Evolutionary conservation across 2,113 vertebrate genomes (phyloP), one percentile per base, ranked within the genome.

Genomic region (Rattus norvegicus): DNA sequence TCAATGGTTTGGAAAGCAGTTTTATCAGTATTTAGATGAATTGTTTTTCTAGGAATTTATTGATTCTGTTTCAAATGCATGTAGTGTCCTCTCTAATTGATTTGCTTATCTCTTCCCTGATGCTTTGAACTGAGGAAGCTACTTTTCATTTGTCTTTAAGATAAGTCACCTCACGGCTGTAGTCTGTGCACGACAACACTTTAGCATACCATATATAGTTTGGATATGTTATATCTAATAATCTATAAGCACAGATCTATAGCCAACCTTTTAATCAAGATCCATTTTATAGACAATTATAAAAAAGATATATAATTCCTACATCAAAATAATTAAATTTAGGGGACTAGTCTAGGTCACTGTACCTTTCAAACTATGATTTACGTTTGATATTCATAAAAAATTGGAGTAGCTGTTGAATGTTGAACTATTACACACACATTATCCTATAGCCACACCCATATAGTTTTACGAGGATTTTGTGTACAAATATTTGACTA

Each of bases 41-140:
- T 95, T 92, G 79, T 93, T 97, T 96, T 95, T 36, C 70, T 73
- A 79, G 43, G 54, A 92, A 36, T 96, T 97, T 94, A 92, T 61
- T 70, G 49, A 96, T 52, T 36, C 61, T 95, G 33, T 95, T 95
- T 92, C 85, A 96, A 92, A 95, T 83, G 54, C 33, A 95, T 79
- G 92, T 87, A 94, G 59, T 95, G 49, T 79, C 20, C 85, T 95
- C 54, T 77, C 16, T 97, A 94, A 96, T 93, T 56, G 91, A 87
- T 92, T 93, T 96, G 61, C 91, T 93, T 95, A 61, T 91, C 80
- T 94, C 84, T 95, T 83, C 24, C 59, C 54, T 54, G 59, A 75
- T 97, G 73, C 47, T 76, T 22, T 76, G 95, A 1, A 33, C 56
- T n/a, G 73, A 61, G n/a, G 17, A 96, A 80, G 52, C 83, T 95